Evolutionary conservation across 2,797 vertebrate species (phyloP), one percentile per base, ranked within the genome.

Genomic region (Benthosema pterotum): DNA sequence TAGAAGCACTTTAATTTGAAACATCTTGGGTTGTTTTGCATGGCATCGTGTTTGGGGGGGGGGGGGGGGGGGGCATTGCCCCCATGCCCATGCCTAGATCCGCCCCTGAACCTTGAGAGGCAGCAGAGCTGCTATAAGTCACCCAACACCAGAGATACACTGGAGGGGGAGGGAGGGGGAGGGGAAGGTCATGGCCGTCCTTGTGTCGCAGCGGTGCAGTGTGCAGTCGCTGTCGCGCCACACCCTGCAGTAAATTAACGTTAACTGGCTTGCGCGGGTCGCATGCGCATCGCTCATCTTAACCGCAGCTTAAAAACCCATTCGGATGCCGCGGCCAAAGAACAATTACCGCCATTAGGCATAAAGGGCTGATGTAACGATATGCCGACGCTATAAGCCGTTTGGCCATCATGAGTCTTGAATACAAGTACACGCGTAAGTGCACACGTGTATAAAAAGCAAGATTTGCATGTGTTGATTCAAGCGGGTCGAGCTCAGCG

Each of bases 281-380:
- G 80, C 77, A 80, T 71, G 83, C 74, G 82, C 61, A 73, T 57
- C 72, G 51, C 49, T 55, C 6, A 42, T 69, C 71, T 57, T 70
- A 79, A 77, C 60, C 66, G 68, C 65, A 43, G 67, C 57, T 66
- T 78, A 77, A 83, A 78, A 59, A 67, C 6, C 63, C 64, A 45
- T 80, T 82, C 79, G 52, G 79, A 55, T 57, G 65, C 69, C 52
- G 71, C 55, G 25, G 45, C 67, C 48, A 53, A 17, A 72, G 54
- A 72, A 73, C 75, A 60, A 55, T 66, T 67, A 45, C 65, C 15
- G 47, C 50, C 63, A 61, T 68, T 63, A 57, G 63, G 60, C 13
- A 2, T 61, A 51, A 75, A 71, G 63, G 76, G 55, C 74, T 66
- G 54, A 15, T 38, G 45, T 71, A 70, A 15, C 15, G 28, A 52